Evolutionary conservation across 2,797 vertebrate species (phyloP).

Genomic region (Betta splendens): DNA sequence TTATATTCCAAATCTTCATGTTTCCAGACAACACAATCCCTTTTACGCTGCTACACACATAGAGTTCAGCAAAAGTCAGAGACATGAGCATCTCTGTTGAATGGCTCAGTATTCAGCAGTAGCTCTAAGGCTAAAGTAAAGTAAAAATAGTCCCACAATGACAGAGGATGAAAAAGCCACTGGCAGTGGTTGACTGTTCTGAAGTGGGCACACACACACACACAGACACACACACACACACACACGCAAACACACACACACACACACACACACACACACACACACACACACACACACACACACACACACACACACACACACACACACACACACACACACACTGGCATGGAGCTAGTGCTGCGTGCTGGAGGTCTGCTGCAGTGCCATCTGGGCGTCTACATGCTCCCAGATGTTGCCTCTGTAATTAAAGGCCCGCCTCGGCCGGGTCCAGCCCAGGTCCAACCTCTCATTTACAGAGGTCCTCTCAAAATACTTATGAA

Average conservation of each 20-base stretch:
- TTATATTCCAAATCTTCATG: not conserved
- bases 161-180: conserved; percentile 83
- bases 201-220: conserved; percentile 75
- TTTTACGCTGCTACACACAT: not conserved
- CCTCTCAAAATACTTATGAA: conserved; percentile 77
- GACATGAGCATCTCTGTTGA: conserved; percentile 7
- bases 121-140: conserved; percentile 40
- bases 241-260: conserved; percentile 16
- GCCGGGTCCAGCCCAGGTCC: conserved; percentile 65
- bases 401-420: conserved; percentile 71
- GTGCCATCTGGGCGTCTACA: conserved; percentile 67
- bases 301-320: conserved; percentile 23
- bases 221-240: conserved; percentile 23
- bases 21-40: not conserved
- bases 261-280: conserved; percentile 25
- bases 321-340: conserved; percentile 19
- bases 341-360: conserved; percentile 28
- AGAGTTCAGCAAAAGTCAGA: conserved; percentile 22
- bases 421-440: conserved; percentile 76
- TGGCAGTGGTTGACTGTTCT: conserved; percentile 67
- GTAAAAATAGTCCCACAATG: conserved; percentile 81
- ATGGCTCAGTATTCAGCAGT: conserved; percentile 7
- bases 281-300: conserved; percentile 17
- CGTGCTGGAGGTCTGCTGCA: conserved; percentile 60
- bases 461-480: conserved; percentile 70